A percentile compares a stretch with the other conserved stretches of the same genome.
These are phyloP conservation scores for Pipistrellus pipistrellus DNA, from an alignment of 2,797 vertebrate species.

Conservation along the genomic window DNA sequence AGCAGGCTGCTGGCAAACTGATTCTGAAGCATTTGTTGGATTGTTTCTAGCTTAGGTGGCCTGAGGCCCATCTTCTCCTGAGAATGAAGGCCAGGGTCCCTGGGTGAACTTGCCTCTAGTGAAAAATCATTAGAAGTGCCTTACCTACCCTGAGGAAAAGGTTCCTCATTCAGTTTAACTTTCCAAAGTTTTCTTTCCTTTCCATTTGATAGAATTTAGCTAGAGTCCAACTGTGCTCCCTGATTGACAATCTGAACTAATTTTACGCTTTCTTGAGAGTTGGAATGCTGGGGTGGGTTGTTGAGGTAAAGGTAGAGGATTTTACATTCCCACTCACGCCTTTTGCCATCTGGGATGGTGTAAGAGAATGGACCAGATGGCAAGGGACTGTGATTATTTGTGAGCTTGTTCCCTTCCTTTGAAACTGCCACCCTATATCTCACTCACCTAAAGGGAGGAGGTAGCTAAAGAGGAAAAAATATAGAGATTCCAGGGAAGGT, in stretches of 20 bases:
- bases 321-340: not conserved
- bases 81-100: not conserved
- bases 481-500: not conserved
- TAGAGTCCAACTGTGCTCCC: not conserved
- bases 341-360: not conserved
- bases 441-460: not conserved
- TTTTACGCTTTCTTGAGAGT: constrained; percentile 21
- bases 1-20: not conserved
- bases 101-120: not conserved
- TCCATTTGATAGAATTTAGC: constrained; percentile 40
- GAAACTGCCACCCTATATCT: accelerated
- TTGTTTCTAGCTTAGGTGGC: not conserved
- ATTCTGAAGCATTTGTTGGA: not conserved
- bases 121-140: constrained; percentile 57
- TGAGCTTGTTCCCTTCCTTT: not conserved
- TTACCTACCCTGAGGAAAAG: constrained; percentile 1
- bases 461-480: not conserved
- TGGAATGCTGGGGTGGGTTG: not conserved
- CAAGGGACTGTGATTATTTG: not conserved
- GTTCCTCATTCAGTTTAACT: constrained; percentile 56
- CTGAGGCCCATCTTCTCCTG: not conserved
- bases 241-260: constrained; percentile 66
- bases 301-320: not conserved
- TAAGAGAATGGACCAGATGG: not conserved
- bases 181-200: constrained; percentile 53